A percentile compares a stretch with the other conserved stretches of the same genome.
Conservation (phyloP, 2,797 vertebrate genomes). For the Brachyalestes nurse region DNA sequence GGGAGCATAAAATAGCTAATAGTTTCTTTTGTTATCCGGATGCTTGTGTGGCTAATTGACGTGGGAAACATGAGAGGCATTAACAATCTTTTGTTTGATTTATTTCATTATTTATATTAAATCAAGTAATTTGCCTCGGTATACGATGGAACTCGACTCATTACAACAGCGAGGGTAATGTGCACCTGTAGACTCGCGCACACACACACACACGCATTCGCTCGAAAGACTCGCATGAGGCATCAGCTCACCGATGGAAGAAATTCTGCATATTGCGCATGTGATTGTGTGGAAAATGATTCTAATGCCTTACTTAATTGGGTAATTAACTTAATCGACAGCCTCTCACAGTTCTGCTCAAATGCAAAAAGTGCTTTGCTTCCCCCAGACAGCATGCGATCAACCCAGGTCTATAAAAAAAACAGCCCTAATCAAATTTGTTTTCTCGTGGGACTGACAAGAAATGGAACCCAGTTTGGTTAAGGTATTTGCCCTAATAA, state of each 20-base stretch:
- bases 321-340: conserved; percentile 51
- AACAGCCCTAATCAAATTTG: conserved; percentile 40
- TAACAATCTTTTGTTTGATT: conserved; percentile 52
- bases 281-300: conserved; percentile 21
- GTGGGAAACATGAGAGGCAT: conserved; percentile 50
- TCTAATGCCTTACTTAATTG: conserved; percentile 28
- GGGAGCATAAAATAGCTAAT: conserved; percentile 16
- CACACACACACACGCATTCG: conserved; percentile 1
- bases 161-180: conserved; percentile 1
- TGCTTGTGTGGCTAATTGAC: conserved; percentile 51
- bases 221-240: not conserved
- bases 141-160: conserved; percentile 23
- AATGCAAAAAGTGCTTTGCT: conserved; percentile 45
- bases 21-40: conserved; percentile 1
- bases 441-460: not conserved
- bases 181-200: conserved; percentile 5
- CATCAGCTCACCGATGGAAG: conserved; percentile 1
- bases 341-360: conserved; percentile 34
- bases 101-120: not conserved
- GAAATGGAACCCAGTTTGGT: conserved; percentile 15
- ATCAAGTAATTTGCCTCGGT: conserved; percentile 50
- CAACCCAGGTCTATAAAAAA: not conserved
- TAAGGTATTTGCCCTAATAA: conserved; percentile 39
- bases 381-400: too few relatives aligned
- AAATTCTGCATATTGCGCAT: conserved; percentile 23